These are phyloP conservation scores for Cryptops parisi DNA, from an alignment of 2,888 invertebrate genomes.

Conservation along the genomic window DNA sequence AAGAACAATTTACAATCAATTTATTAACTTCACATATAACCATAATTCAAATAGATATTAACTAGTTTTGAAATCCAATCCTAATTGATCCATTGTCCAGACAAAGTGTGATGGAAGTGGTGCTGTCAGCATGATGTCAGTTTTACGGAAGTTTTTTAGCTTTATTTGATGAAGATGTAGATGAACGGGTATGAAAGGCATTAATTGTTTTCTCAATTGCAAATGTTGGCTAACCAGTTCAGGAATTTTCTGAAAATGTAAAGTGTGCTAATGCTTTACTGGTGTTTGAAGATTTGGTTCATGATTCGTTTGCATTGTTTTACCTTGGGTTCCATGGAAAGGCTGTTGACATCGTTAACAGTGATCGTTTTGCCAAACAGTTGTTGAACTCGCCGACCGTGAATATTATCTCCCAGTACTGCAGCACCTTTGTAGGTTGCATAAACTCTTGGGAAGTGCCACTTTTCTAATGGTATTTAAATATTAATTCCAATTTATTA, in stretches of 20 bases:
- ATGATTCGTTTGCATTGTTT: background rate
- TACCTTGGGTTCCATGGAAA: conserved; percentile 19
- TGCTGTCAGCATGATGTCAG: background rate
- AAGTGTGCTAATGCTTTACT: background rate
- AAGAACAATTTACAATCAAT: too few relatives aligned
- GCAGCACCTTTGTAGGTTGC: conserved; percentile 30
- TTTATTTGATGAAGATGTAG: conserved; percentile 8
- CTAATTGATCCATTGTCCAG: conserved; percentile 29
- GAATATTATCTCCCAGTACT: conserved; percentile 33
- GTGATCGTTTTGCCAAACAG: conserved; percentile 27
- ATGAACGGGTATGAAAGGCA: background rate
- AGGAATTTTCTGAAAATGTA: conserved; percentile 1
- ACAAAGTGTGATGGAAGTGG: conserved; percentile 22
- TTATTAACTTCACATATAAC: too few relatives aligned
- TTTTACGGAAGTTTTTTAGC: background rate
- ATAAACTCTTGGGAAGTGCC: conserved; percentile 31
- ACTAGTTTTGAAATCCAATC: conserved; percentile 19
- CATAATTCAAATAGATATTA: conserved; percentile 5
- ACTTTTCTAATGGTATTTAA: too few relatives aligned
- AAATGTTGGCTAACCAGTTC: background rate
- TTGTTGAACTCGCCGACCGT: conserved; percentile 28
- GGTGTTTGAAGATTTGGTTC: too few relatives aligned
- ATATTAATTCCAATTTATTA: too few relatives aligned
- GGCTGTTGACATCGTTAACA: conserved; percentile 27
- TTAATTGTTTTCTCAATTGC: background rate